phyloP scores from a whole-genome alignment of 2,888 invertebrate species.

The Ptilodon capucinus region DNA sequence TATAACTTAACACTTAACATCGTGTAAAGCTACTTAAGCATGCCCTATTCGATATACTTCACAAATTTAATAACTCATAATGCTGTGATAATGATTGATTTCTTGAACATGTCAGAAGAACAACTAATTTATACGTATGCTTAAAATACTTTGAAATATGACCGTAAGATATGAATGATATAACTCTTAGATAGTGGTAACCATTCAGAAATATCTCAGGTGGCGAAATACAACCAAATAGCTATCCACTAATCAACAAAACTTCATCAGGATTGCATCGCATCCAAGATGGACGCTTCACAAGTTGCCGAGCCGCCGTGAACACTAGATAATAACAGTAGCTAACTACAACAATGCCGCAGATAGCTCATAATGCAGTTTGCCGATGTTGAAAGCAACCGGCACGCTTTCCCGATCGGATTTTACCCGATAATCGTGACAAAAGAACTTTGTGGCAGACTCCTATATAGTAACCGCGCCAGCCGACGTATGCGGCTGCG shows the following conservation, averaged over 20 bases:
- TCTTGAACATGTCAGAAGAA: too few relatives aligned
- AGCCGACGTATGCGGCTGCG: slow-evolving; percentile 51
- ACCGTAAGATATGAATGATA: too few relatives aligned
- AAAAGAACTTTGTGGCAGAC: slow-evolving; percentile 77
- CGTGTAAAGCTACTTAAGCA: too few relatives aligned
- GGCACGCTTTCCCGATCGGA: slow-evolving; percentile 80
- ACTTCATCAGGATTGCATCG: slow-evolving; percentile 25
- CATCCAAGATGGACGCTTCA: slow-evolving; percentile 24
- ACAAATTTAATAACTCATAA: too few relatives aligned
- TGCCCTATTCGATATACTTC: too few relatives aligned
- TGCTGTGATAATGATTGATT: too few relatives aligned
- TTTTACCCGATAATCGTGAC: slow-evolving; percentile 80
- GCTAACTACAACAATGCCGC: slow-evolving; percentile 56
- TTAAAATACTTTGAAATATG: too few relatives aligned
- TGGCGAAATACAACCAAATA: too few relatives aligned
- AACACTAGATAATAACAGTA: slow-evolving; percentile 53
- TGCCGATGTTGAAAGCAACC: slow-evolving; percentile 73
- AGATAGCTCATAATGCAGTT: slow-evolving; percentile 81
- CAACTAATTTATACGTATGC: too few relatives aligned
- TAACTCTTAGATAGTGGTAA: too few relatives aligned
- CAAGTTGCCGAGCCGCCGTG: slow-evolving; percentile 42
- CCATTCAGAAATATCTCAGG: too few relatives aligned
- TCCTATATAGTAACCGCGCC: slow-evolving; percentile 41
- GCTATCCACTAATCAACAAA: slow-evolving; percentile 2
- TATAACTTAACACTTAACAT: too few relatives aligned